phyloP scores from a whole-genome alignment of 2,113 vertebrate genomes.

The Suricata suricatta region DNA sequence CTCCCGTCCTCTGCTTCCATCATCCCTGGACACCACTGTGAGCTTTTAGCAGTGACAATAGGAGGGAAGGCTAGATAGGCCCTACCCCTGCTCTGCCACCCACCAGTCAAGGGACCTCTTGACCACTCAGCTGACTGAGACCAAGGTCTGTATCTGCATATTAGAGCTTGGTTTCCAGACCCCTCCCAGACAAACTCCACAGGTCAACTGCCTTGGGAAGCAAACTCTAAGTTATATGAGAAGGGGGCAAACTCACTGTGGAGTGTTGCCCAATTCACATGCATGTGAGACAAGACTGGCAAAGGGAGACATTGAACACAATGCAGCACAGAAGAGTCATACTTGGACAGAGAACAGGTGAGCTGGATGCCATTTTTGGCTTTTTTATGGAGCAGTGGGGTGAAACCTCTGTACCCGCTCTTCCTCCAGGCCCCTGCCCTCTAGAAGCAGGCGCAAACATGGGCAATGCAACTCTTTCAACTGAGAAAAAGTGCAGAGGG shows the following conservation, averaged over 20 bases:
- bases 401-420: neutral
- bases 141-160: neutral
- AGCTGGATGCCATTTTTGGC: neutral
- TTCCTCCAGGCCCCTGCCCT: too few species aligned
- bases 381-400: neutral
- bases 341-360: neutral
- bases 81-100: neutral
- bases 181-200: neutral
- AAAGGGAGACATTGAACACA: neutral
- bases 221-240: neutral
- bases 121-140: neutral
- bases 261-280: fast-evolving
- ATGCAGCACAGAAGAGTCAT: neutral
- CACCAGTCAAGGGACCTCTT: neutral
- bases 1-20: neutral
- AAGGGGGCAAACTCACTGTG: neutral
- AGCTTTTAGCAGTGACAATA: neutral
- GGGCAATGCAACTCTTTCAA: neutral
- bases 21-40: neutral
- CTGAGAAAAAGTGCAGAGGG: neutral
- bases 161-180: neutral
- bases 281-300: neutral
- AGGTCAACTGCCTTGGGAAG: neutral
- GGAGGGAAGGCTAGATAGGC: neutral
- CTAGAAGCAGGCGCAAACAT: neutral